These are phyloP conservation scores for Amphiprion ocellaris DNA, from an alignment of 2,113 vertebrate genomes.

Conservation along the genomic window DNA sequence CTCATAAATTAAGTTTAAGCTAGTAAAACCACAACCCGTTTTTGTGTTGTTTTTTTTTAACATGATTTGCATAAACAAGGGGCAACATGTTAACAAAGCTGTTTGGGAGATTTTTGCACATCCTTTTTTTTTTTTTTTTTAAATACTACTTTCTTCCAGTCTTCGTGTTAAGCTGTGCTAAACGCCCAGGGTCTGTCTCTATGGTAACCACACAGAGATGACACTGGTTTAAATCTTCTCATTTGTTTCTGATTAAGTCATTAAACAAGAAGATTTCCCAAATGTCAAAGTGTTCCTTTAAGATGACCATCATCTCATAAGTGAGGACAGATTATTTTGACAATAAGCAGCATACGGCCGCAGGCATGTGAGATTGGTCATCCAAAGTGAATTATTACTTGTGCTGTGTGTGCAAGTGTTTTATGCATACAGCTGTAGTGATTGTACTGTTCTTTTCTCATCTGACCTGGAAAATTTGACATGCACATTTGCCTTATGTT, in stretches of 20 bases:
- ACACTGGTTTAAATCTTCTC: conserved; percentile 31
- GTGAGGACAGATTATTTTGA: conserved; percentile 29
- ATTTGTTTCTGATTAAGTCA: background rate
- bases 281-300: conserved; percentile 39
- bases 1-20: no score
- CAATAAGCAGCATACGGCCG: background rate
- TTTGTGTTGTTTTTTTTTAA: no score
- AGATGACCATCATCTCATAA: conserved; percentile 47
- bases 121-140: no score
- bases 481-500: conserved; percentile 77
- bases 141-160: background rate
- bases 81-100: no score
- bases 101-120: no score
- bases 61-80: no score
- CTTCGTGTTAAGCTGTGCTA: conserved; percentile 11
- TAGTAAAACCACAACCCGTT: no score
- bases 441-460: conserved; percentile 67
- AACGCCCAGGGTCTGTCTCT: background rate
- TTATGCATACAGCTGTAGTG: conserved; percentile 67
- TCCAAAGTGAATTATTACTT: conserved; percentile 58
- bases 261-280: conserved; percentile 8
- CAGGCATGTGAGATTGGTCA: conserved; percentile 14
- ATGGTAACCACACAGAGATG: conserved; percentile 19
- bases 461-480: conserved; percentile 55
- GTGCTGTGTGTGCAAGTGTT: conserved; percentile 63